Conservation (phyloP, 2,888 invertebrate genomes). For the Antheraea yamamai region DNA sequence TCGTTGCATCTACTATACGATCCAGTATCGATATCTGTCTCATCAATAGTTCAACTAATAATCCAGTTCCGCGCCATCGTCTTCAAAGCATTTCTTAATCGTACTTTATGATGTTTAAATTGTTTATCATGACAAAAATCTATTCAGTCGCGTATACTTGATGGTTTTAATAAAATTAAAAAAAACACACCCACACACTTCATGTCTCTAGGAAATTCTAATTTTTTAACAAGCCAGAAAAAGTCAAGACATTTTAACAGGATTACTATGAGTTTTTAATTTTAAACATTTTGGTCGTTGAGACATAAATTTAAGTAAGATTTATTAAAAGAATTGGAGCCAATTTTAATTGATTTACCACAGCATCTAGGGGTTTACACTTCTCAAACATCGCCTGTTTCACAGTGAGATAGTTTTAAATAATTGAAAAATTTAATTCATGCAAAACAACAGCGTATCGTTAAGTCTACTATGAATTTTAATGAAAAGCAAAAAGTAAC, state of each 20-base stretch:
- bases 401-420: neutral
- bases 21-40: slow-evolving; percentile 46
- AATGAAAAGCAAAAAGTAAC: neutral
- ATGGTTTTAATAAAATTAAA: neutral
- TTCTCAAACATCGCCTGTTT: neutral
- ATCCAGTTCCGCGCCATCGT: slow-evolving; percentile 42
- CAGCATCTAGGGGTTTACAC: neutral
- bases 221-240: neutral
- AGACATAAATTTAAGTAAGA: neutral
- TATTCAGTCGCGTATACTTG: neutral
- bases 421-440: neutral
- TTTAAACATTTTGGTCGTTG: neutral
- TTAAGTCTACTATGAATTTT: neutral
- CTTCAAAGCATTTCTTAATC: slow-evolving; percentile 44
- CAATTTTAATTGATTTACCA: neutral
- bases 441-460: neutral
- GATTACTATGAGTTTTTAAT: neutral
- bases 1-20: slow-evolving; percentile 37
- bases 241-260: neutral
- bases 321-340: neutral
- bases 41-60: slow-evolving; percentile 46
- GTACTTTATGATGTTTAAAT: slow-evolving; percentile 26
- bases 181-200: neutral
- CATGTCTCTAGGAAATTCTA: neutral
- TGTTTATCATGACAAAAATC: neutral